Evolutionary conservation across 2,113 vertebrate genomes (phyloP), one percentile per base, ranked within the genome.

Genomic region (Silurus meridionalis): DNA sequence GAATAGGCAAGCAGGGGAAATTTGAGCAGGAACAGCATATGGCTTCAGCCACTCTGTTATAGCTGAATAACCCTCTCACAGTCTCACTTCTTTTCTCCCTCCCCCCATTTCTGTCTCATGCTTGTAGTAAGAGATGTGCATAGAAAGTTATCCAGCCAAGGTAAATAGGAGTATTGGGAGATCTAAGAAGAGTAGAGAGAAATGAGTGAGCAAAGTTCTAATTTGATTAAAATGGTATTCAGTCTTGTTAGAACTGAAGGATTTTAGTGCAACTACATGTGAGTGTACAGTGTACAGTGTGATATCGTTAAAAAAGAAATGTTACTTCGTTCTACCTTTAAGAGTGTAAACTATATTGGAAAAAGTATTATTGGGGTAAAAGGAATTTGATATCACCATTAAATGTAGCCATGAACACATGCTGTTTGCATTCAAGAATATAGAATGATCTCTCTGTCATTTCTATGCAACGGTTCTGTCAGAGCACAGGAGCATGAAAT

Each of bases 21-120:
- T 89, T 84, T 88, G 92, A 89, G 92, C 91, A 91, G 21, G 78
- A 90, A 91, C 87, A 94, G 88, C 92, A 93, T 92, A 93, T 93
- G 91, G 92, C 91, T 90, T 91, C 89, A 90, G 92, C 90, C 88
- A 87, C 85, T 91, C 86, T 87, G 89, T 91, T 92, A 89, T 85
- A 88, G 88, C 89, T 87, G 85, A 88, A 80, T 82, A 84, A 71
- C 46, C 88, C 78, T 83, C 80, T 66, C 79, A 64, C 57, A 57
- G 60, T 28, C 67, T 87, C 82, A 50, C 37, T 28, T 64, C 53
- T 83, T 79, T 53, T 53, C 83, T 23, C 67, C 46, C 21, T 85
- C 9, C 50, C 8, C 11, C 37, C 11, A 37, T 74, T 17, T 25
- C 57, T 80, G 71, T 79, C 78, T 66, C 74, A 66, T 74, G 64